These are phyloP conservation scores for Aphis gossypii DNA, from an alignment of 1,140 invertebrate species.

Conservation along the genomic window DNA sequence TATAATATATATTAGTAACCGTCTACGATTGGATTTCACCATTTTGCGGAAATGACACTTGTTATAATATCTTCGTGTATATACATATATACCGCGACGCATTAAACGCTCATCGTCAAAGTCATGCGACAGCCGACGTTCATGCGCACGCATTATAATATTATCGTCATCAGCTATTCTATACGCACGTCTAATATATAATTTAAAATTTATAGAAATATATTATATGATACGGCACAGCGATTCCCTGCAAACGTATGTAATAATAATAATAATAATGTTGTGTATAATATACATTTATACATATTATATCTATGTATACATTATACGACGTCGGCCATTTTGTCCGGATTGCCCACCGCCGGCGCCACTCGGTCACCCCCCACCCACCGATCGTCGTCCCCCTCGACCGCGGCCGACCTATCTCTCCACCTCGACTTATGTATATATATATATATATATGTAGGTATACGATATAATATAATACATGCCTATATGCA, in stretches of 20 bases:
- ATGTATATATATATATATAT: background rate
- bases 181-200: background rate
- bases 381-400: background rate
- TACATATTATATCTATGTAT: background rate
- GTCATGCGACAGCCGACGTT: no score
- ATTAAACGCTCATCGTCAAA: no score
- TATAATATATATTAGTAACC: background rate
- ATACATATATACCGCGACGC: no score
- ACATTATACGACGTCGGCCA: conserved; percentile 37
- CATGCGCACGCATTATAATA: no score
- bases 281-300: background rate
- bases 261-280: background rate
- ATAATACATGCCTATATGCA: background rate
- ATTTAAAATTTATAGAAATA: background rate
- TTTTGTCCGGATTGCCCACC: conserved; percentile 37
- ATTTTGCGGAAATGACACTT: background rate
- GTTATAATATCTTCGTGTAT: no score
- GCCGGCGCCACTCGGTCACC: conserved; percentile 23
- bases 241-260: background rate
- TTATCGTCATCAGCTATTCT: no score
- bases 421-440: background rate
- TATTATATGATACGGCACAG: background rate
- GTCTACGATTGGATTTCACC: background rate
- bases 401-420: background rate
- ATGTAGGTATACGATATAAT: background rate